phyloP scores from a whole-genome alignment of 2,113 vertebrate species.

The Vulpes ferrilata region DNA sequence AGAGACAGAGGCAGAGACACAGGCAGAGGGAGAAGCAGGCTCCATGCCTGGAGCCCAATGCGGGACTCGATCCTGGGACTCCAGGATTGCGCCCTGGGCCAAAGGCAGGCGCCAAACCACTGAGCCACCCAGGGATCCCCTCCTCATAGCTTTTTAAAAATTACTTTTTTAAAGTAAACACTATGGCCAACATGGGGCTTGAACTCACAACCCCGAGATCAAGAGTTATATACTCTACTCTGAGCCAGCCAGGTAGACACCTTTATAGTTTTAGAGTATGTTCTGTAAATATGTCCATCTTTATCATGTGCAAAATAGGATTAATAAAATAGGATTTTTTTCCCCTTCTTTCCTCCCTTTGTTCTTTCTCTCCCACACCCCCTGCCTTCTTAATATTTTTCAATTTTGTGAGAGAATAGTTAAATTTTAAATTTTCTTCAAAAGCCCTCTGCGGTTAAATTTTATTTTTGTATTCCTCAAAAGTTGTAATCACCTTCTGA shows the following conservation, averaged over 20 bases:
- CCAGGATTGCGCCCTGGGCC: too few relatives aligned
- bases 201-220: neutral
- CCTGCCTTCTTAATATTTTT: neutral
- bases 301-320: neutral
- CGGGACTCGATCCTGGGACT: too few relatives aligned
- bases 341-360: neutral
- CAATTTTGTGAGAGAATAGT: neutral
- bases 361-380: neutral
- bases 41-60: too few relatives aligned
- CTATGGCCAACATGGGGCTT: neutral
- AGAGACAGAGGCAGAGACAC: too few relatives aligned
- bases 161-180: neutral
- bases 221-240: neutral
- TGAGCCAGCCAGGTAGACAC: neutral
- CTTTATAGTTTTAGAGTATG: neutral
- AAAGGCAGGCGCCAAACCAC: too few relatives aligned
- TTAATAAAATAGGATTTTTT: neutral
- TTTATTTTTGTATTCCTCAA: constrained; percentile 23
- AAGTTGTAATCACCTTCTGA: neutral
- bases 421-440: constrained; percentile 22
- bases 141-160: neutral
- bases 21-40: too few relatives aligned
- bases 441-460: neutral
- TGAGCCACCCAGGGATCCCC: too few relatives aligned
- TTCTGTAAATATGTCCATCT: neutral